A percentile compares a stretch with the other conserved stretches of the same genome.
Conservation (phyloP, 2,888 invertebrate genomes). For the Clostera curtula region DNA sequence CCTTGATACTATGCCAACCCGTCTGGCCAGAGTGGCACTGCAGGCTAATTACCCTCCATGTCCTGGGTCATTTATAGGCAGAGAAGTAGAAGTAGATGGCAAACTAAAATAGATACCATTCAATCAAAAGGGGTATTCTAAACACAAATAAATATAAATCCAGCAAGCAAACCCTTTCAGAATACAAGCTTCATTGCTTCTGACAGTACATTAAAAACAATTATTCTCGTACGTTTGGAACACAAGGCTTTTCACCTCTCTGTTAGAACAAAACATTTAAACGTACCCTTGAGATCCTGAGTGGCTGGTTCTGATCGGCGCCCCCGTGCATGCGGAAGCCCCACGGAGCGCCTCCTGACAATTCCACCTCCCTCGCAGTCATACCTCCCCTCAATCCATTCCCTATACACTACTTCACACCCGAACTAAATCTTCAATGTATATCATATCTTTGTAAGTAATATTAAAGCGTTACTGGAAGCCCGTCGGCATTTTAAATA, state of each 20-base stretch:
- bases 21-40: too few species aligned
- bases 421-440: constrained; percentile 27
- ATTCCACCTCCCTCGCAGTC: constrained; percentile 82
- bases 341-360: constrained; percentile 90
- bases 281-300: constrained; percentile 87
- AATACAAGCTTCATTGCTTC: too few species aligned
- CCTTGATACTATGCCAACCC: too few species aligned
- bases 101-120: too few species aligned
- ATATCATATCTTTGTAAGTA: constrained; percentile 26
- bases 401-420: constrained; percentile 27
- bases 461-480: constrained; percentile 43
- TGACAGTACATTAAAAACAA: too few species aligned
- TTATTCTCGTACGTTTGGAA: too few species aligned
- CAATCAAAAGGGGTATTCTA: too few species aligned
- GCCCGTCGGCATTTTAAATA: constrained; percentile 42
- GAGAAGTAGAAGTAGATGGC: too few species aligned
- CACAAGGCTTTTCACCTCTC: background rate
- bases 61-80: too few species aligned
- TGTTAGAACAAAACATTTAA: constrained; percentile 21
- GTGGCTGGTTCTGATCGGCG: constrained; percentile 83
- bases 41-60: too few species aligned
- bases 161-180: too few species aligned
- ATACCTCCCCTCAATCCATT: constrained; percentile 65
- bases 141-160: too few species aligned
- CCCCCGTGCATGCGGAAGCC: constrained; percentile 93